Percentiles rank a stretch among this genome's conserved stretches.
phyloP scores from a whole-genome alignment of 2,888 invertebrate species.

The Dione juno region DNA sequence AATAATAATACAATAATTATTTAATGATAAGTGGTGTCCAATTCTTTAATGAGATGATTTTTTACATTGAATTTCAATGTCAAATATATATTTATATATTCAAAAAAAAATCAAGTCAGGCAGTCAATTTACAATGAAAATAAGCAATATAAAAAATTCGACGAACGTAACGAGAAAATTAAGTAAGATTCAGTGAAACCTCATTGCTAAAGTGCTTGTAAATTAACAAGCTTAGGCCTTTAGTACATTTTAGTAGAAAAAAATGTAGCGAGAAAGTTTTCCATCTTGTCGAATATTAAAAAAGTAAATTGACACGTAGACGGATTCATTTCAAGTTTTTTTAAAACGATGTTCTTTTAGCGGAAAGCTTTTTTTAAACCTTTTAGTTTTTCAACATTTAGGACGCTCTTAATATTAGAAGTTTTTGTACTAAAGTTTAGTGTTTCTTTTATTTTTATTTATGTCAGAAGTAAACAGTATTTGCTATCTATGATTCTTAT shows the following conservation, averaged over 20 bases:
- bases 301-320: constrained; percentile 20
- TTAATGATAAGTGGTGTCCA: no score
- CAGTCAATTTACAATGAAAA: no score
- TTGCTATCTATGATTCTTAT: no score
- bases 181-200: constrained; percentile 33
- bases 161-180: constrained; percentile 38
- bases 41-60: no score
- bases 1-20: no score
- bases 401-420: neutral
- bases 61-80: no score
- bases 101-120: no score
- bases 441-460: neutral
- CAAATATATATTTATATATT: no score
- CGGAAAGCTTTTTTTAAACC: constrained; percentile 25
- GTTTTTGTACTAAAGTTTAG: neutral
- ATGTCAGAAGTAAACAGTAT: no score
- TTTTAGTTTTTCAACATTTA: constrained; percentile 9
- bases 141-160: neutral
- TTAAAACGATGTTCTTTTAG: neutral
- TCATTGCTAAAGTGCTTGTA: constrained; percentile 29
- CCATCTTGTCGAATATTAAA: constrained; percentile 21
- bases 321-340: constrained; percentile 10
- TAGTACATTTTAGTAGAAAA: constrained; percentile 16
- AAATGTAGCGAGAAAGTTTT: neutral
- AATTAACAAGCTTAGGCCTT: constrained; percentile 32